Base-by-base conservation (phyloP, 2,888 invertebrate species). In the Caenorhabditis becei region DNA sequence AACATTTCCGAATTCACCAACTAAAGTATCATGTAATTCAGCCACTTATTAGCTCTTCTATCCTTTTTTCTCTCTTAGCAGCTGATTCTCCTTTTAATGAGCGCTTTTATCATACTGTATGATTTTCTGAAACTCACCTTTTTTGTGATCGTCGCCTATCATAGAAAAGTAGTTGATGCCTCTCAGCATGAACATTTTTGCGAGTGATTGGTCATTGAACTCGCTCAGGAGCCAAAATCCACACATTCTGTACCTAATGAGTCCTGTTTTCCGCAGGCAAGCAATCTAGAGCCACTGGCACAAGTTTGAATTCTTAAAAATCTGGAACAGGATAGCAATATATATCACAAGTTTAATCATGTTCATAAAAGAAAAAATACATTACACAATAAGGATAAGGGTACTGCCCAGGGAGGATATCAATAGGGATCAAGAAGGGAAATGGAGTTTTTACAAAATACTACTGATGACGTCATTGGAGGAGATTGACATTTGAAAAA, bases 401-500 rank as follows among this genome's bases (percentile, higher is more conserved):
- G 14, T 11, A 41, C n/a, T n/a, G n/a, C n/a, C n/a, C n/a, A 41
- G 2, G 14, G 2, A 14, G 14, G 41, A 41, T 41, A 41, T 41
- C 41, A 23, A 24, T 24, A 18, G 20, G 32, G n/a, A 44, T 0
- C 8, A 23, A 14, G 26, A 10, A 26, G 10, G 32, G 10, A 32
- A 32, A 32, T 10, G 32, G 18, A 7, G 53, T 41, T 53, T 20
- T 20, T 53, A 54, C 10, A 26, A 26, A 41, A 41, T 41, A 41
- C 41, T 41, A 41, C 41, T 53, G 53, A 53, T 14, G 18, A 53
- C 14, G 26, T 24, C 53, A 24, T 11, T 14, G 24, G 37, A 54
- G 20, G 18, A 28, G 26, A 35, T 51, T 58, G 47, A 65, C 47
- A 32, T 51, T 70, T 75, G 75, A 66, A 75, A 75, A 66, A 75